Conservation (phyloP, 2,888 invertebrate genomes). For the Tetragnatha montana region DNA sequence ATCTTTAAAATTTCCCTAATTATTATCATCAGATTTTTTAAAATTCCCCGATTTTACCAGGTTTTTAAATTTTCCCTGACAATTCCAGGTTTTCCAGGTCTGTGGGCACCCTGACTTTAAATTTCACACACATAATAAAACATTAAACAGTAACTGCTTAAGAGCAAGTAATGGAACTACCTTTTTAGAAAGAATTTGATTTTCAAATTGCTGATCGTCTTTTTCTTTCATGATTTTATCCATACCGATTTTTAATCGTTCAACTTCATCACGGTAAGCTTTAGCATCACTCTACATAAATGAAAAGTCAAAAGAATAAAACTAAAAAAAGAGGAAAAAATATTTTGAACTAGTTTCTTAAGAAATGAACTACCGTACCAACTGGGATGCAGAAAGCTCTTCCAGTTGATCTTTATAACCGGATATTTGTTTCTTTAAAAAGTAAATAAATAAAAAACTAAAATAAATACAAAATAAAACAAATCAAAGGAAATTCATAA, state of each 20-base stretch:
- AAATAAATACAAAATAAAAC: not conserved
- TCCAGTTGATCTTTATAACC: not conserved
- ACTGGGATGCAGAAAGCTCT: not conserved
- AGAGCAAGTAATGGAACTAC: not conserved
- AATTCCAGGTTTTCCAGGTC: too few relatives aligned
- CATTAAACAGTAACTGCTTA: not conserved
- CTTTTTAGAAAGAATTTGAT: conserved; percentile 25
- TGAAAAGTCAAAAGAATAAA: not conserved
- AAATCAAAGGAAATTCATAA: too few relatives aligned
- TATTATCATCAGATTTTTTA: too few relatives aligned
- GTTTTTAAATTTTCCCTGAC: too few relatives aligned
- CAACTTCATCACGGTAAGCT: not conserved
- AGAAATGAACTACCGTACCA: not conserved
- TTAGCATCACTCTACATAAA: not conserved
- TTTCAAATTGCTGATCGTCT: conserved; percentile 11
- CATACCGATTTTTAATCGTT: conserved; percentile 13
- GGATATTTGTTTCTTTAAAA: conserved; percentile 17
- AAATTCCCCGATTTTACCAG: too few relatives aligned
- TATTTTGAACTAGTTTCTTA: too few relatives aligned
- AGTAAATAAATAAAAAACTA: not conserved
- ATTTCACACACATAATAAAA: too few relatives aligned
- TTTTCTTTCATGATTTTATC: not conserved
- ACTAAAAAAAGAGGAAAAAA: not conserved
- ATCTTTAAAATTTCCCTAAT: too few relatives aligned
- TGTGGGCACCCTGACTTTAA: too few relatives aligned